A percentile compares a stretch with the other conserved stretches of the same genome.
These are phyloP conservation scores for Sinelater perroti DNA, from an alignment of 2,888 invertebrate species.

Conservation along the genomic window DNA sequence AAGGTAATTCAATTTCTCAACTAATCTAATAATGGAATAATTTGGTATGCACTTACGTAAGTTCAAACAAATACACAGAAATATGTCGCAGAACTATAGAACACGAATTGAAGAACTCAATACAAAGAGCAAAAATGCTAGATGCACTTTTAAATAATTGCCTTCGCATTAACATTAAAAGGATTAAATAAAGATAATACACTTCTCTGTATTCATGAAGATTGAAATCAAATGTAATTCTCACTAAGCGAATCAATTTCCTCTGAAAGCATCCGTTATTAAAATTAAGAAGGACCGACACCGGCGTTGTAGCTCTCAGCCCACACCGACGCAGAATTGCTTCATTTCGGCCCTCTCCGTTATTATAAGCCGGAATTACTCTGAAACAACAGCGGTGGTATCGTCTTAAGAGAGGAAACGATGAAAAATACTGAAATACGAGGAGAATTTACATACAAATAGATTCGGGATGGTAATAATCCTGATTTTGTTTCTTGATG, in stretches of 20 bases:
- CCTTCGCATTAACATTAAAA: too few species aligned
- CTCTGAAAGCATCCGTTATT: conserved; percentile 7
- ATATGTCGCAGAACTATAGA: too few species aligned
- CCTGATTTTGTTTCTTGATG: conserved; percentile 44
- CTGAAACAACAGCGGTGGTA: conserved; percentile 33
- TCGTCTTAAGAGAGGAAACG: conserved; percentile 33
- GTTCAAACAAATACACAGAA: too few species aligned
- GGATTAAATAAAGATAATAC: conserved; percentile 3
- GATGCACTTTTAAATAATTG: too few species aligned
- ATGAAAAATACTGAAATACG: conserved; percentile 38
- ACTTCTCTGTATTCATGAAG: conserved; percentile 3
- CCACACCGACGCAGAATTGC: conserved; percentile 15
- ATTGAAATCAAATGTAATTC: conserved; percentile 7
- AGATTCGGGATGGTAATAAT: conserved; percentile 45
- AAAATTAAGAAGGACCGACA: conserved; percentile 8
- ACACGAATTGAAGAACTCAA: too few species aligned
- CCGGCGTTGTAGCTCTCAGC: conserved; percentile 6
- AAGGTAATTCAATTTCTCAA: conserved; percentile 10
- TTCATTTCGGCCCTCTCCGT: conserved; percentile 10
- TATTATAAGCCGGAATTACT: conserved; percentile 29
- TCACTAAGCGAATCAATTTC: conserved; percentile 10
- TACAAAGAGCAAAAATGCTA: too few species aligned
- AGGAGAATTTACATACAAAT: conserved; percentile 44
- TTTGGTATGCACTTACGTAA: too few species aligned
- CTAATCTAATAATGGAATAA: too few species aligned